Percentiles rank a stretch among this genome's conserved stretches.
Conservation (phyloP, 2,888 invertebrate genomes). For the Cheilosia vernalis region DNA sequence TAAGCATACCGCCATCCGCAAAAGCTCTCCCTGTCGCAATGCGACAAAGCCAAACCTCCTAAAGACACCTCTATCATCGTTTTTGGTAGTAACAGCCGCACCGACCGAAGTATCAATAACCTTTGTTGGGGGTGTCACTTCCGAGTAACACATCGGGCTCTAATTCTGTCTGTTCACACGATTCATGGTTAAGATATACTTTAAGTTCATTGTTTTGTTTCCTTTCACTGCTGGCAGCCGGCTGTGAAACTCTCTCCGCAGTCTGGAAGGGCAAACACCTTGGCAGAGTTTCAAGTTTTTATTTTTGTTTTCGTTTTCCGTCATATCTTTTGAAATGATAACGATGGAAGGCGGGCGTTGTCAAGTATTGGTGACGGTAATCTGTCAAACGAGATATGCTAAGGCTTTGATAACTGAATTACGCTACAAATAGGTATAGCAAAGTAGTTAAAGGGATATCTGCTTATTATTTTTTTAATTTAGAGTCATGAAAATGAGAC, state of each 20-base stretch:
- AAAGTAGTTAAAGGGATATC: neutral
- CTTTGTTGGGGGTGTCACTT: conserved; percentile 6
- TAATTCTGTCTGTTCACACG: conserved; percentile 40
- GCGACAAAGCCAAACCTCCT: conserved; percentile 11
- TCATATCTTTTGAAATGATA: neutral
- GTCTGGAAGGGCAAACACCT: neutral
- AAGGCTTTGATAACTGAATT: neutral
- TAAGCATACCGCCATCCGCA: neutral
- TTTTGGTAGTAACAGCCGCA: conserved; percentile 37
- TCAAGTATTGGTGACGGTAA: neutral
- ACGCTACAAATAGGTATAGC: neutral
- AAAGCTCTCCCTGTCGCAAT: neutral
- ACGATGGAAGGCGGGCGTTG: neutral
- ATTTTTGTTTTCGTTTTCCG: neutral
- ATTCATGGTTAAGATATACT: conserved; percentile 24
- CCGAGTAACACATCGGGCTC: neutral
- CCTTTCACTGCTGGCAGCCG: neutral
- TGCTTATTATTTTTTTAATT: neutral
- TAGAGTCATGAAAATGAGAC: neutral
- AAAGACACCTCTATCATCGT: conserved; percentile 45
- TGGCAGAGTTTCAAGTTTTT: conserved; percentile 44
- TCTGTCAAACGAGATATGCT: conserved; percentile 3
- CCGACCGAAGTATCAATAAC: conserved; percentile 32
- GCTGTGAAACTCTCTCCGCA: neutral
- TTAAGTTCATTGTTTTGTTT: conserved; percentile 38